Evolutionary conservation across 2,888 invertebrate genomes (phyloP).

Genomic region (Cataglyphis livida): DNA sequence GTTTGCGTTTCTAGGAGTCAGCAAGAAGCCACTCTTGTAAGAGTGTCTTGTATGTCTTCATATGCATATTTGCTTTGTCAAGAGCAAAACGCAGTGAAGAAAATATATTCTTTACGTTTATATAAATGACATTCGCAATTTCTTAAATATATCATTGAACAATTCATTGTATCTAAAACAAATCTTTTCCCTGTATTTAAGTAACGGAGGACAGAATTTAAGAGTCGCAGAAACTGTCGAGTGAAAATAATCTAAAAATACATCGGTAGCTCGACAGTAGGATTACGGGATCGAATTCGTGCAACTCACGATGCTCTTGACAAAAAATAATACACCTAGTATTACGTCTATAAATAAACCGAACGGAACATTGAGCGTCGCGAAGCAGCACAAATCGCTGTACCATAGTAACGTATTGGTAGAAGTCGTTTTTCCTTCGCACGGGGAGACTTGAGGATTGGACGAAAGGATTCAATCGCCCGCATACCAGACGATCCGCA

Average conservation of each 20-base stretch:
- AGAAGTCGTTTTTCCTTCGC: not conserved
- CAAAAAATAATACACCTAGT: constrained; percentile 1
- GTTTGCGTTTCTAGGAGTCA: constrained; percentile 32
- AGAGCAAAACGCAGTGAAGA: not conserved
- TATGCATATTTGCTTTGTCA: not conserved
- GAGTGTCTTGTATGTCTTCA: not conserved
- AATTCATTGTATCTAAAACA: not conserved
- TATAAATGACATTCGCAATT: not conserved
- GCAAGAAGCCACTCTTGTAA: constrained; percentile 18
- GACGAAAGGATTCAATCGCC: not conserved
- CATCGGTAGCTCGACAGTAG: not conserved
- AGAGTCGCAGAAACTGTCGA: not conserved
- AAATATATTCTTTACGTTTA: constrained; percentile 12
- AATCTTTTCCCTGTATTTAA: not conserved
- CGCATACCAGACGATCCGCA: constrained; percentile 19
- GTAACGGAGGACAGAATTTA: not conserved
- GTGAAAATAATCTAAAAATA: constrained; percentile 14
- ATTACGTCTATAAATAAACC: constrained; percentile 18
- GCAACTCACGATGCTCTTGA: constrained; percentile 22
- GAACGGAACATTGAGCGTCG: not conserved
- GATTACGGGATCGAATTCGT: constrained; percentile 32
- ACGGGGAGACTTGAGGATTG: not conserved
- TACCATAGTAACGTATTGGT: not conserved
- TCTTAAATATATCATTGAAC: not conserved
- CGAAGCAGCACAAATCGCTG: constrained; percentile 2